phyloP scores from a whole-genome alignment of 1,140 invertebrate species.

The Philaenus spumarius region DNA sequence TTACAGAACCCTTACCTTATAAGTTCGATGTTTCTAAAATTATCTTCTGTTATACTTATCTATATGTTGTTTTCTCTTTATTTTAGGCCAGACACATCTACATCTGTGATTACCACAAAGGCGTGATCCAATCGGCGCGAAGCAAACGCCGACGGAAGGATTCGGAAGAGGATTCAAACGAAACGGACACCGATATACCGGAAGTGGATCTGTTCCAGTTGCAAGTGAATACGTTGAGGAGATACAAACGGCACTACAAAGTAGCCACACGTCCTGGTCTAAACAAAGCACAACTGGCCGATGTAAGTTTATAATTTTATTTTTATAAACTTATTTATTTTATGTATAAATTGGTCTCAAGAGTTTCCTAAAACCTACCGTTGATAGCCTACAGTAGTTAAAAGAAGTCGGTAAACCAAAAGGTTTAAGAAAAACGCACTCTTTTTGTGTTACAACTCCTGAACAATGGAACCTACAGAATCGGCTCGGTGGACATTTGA shows the following conservation, averaged over 20 bases:
- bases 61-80: constrained; percentile 11
- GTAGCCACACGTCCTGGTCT: constrained; percentile 80
- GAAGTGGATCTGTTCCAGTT: constrained; percentile 91
- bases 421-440: too few relatives aligned
- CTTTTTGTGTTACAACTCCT: too few relatives aligned
- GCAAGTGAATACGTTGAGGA: constrained; percentile 84
- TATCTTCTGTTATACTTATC: too few relatives aligned
- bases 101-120: constrained; percentile 95
- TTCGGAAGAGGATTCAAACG: constrained; percentile 87
- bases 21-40: too few relatives aligned
- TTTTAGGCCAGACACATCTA: constrained; percentile 86
- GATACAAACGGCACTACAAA: constrained; percentile 93
- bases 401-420: neutral
- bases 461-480: too few relatives aligned
- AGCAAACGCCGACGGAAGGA: constrained; percentile 81
- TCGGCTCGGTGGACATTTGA: too few relatives aligned
- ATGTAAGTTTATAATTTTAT: constrained; percentile 62
- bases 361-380: neutral
- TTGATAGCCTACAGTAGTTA: neutral
- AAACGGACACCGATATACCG: constrained; percentile 77
- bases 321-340: neutral
- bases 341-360: too few relatives aligned
- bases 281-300: constrained; percentile 91
- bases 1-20: too few relatives aligned
- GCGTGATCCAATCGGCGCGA: constrained; percentile 87